Evolutionary conservation across 1,140 invertebrate species (phyloP), one percentile per base, ranked within the genome.

Genomic region (Sinella curviseta): DNA sequence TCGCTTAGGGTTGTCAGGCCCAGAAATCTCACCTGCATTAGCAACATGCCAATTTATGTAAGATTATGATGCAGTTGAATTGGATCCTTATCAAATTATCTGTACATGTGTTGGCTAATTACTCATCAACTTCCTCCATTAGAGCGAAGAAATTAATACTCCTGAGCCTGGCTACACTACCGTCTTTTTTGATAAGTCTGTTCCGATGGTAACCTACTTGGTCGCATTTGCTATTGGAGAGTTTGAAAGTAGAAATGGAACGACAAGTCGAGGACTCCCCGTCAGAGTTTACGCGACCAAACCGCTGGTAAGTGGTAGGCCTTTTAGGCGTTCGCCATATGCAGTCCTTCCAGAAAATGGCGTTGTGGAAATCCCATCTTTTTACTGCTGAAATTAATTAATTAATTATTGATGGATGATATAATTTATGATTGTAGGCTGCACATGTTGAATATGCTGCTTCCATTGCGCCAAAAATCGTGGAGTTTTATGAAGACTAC

Each of bases 131-230:
- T 78, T 74, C 73, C 82, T 81, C 79, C 74, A 81, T 86, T 78
- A 90, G 89, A 84, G 54, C 31, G 84, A 85, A 36, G 80, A 84
- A 8, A 76, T 83, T 0, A 84, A 89, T 80, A 78, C 83, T 24
- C 89, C 90, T 26, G 74, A 77, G 3, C 26, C 60, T 8, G 88
- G 88, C 73, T 84, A 88, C 20, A 88, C 88, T 0, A 86, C 88
- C 89, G 91, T 91, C 0, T 89, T 86, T n/a, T 98, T 97, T 87
- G 87, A 91, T 73, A 91, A 92, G 84, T 94, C 93, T 77, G 91
- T 94, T 0, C 91, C 92, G 20, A 98, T 98, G 96, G 96, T 95
- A 1, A 97, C 95, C 0, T 98, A 98, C 85, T 87, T 97, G 1
- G 91, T 92, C 0, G 95, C 94, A 84, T 96, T 97, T 86, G 95